A percentile compares a stretch with the other conserved stretches of the same genome.
phyloP scores from a whole-genome alignment of 2,888 invertebrate species.

The Drosophila cognata region DNA sequence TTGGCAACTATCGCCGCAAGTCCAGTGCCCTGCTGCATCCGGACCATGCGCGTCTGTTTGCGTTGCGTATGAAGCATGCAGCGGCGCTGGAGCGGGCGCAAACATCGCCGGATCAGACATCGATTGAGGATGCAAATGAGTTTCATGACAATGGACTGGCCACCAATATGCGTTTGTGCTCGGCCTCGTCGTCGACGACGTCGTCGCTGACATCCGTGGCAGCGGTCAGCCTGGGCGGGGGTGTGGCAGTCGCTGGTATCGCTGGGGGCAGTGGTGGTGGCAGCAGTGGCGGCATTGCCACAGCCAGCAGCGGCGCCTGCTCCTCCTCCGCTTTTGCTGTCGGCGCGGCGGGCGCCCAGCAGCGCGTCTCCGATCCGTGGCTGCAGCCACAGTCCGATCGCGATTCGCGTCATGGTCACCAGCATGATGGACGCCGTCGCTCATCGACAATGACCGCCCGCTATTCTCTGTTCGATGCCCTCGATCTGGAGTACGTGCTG shows the following conservation, averaged over 20 bases:
- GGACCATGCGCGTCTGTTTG: constrained; percentile 89
- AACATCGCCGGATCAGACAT: constrained; percentile 84
- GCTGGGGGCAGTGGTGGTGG: constrained; percentile 42
- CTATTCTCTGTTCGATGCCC: constrained; percentile 89
- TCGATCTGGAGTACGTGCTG: constrained; percentile 90
- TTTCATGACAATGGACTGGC: constrained; percentile 84
- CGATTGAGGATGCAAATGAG: constrained; percentile 85
- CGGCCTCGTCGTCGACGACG: constrained; percentile 87
- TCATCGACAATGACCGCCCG: constrained; percentile 88
- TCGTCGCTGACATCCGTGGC: constrained; percentile 87
- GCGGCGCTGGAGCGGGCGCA: constrained; percentile 82
- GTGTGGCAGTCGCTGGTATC: constrained; percentile 57
- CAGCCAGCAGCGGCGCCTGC: constrained; percentile 84
- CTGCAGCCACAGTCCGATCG: constrained; percentile 85
- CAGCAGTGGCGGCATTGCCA: constrained; percentile 85
- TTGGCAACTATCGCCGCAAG: constrained; percentile 85
- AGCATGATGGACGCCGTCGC: constrained; percentile 82
- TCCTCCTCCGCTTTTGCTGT: constrained; percentile 86
- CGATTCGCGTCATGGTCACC: constrained; percentile 84
- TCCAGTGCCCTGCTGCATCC: constrained; percentile 88
- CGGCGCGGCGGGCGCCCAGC: constrained; percentile 84
- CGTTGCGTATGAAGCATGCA: constrained; percentile 85
- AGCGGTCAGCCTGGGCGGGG: constrained; percentile 84
- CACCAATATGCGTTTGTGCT: constrained; percentile 83
- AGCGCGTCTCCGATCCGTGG: constrained; percentile 85